A percentile compares a stretch with the other conserved stretches of the same genome.
Evolutionary conservation across 2,797 vertebrate species (phyloP).

Genomic region (Pseudopleuronectes americanus): DNA sequence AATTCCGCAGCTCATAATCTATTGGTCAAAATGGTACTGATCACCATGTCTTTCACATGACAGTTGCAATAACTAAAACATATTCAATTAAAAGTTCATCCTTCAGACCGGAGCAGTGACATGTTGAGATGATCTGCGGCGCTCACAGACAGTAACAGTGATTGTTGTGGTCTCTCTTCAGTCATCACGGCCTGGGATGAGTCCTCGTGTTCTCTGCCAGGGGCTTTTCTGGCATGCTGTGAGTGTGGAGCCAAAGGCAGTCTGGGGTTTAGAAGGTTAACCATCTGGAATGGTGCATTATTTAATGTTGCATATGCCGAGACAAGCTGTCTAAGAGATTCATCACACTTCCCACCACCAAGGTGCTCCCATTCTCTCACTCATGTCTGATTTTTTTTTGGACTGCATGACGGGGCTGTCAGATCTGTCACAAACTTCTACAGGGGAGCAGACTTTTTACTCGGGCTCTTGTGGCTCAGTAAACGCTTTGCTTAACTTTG

Average conservation of each 20-base stretch:
- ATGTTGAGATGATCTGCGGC: constrained; percentile 5
- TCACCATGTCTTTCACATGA: background rate
- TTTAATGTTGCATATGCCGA: constrained; percentile 76
- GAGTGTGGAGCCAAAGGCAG: constrained; percentile 59
- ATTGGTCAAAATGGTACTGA: constrained; percentile 3
- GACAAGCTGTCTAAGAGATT: constrained; percentile 57
- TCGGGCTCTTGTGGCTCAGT: background rate
- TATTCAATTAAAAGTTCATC: background rate
- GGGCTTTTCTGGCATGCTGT: constrained; percentile 57
- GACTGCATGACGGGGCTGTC: constrained; percentile 14
- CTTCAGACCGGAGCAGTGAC: background rate
- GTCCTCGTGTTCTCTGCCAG: constrained; percentile 51
- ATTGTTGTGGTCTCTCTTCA: constrained; percentile 42
- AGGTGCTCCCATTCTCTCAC: constrained; percentile 55
- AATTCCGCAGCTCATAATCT: constrained; percentile 4
- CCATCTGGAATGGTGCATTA: constrained; percentile 81
- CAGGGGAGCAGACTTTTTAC: constrained; percentile 19
- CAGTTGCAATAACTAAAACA: constrained; percentile 8
- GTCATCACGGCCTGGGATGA: constrained; percentile 33
- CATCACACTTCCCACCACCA: constrained; percentile 31
- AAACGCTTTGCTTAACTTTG: background rate
- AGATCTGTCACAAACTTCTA: constrained; percentile 20
- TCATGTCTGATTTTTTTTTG: background rate
- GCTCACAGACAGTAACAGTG: constrained; percentile 9
- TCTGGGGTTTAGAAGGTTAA: constrained; percentile 64